Evolutionary conservation across 2,113 vertebrate genomes (phyloP), one percentile per base, ranked within the genome.

Genomic region (Eretmochelys imbricata): DNA sequence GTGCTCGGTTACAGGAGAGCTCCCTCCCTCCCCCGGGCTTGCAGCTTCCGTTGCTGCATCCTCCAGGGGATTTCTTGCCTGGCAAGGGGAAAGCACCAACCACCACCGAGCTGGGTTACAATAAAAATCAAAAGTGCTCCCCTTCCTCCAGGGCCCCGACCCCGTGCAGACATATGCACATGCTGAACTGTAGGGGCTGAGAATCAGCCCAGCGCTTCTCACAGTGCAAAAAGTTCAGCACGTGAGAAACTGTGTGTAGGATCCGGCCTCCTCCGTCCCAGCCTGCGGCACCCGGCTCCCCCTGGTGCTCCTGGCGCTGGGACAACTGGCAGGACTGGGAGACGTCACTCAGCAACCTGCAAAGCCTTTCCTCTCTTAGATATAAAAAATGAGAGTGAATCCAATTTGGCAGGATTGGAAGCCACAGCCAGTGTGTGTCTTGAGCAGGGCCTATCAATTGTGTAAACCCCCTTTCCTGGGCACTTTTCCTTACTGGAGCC

Each of bases 141-240:
- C 50, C 55, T 87, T 31, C 53, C 29, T 87, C 87, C 50, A 85
- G 49, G 69, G 24, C 82, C 85, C 90, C 78, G 35, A 93, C 9
- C 65, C 69, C 24, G 80, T 48, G 38, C 31, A 65, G 38, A 65
- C 49, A 82, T 19, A 24, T 0, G 1, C 35, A 35, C 65, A 38
- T 57, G 38, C 57, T 85, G 31, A 76, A 85, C 53, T 69, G 51
- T 4, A 78, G 90, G 57, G 75, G 65, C 48, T 65, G 82, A 87
- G n/a, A 83, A 20, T 22, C 59, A 42, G 51, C n/a, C 16, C 80
- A 65, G 22, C 19, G 2, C 14, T 17, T 69, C 12, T 31, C 0
- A 1, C 38, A 72, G 57, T 85, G 55, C 9, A 1, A 5, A 50
- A 53, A 78, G 1, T 14, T 49, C 80, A 84, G 80, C 69, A 89